Conservation (phyloP, 2,113 vertebrate genomes). For the Propithecus coquereli region DNA sequence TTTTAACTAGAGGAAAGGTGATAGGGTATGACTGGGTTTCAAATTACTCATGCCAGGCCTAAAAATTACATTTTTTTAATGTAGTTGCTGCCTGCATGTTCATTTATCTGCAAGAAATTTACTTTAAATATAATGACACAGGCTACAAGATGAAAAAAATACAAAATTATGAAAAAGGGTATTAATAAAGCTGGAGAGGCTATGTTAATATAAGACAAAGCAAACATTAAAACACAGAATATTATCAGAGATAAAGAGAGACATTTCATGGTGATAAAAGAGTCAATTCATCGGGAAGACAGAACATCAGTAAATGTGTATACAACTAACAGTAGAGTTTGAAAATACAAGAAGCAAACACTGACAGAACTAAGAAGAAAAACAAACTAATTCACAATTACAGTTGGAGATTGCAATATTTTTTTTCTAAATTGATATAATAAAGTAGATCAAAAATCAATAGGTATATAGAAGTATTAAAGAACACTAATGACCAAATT, state of each 20-base stretch:
- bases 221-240: background rate
- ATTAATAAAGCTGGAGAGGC: background rate
- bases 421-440: background rate
- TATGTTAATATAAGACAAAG: background rate
- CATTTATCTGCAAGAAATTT: background rate
- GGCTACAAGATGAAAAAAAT: background rate
- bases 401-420: background rate
- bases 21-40: background rate
- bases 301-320: background rate
- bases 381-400: background rate
- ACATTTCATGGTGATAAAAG: background rate
- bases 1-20: background rate
- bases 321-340: background rate
- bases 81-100: no score
- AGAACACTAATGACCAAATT: background rate
- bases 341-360: background rate
- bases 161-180: background rate
- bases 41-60: background rate
- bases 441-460: background rate
- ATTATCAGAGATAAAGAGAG: background rate
- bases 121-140: background rate
- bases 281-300: background rate
- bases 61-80: background rate
- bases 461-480: background rate
- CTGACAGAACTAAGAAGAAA: background rate